Evolutionary conservation across 1,140 invertebrate species (phyloP), one percentile per base, ranked within the genome.

Genomic region (Uloborus diversus): DNA sequence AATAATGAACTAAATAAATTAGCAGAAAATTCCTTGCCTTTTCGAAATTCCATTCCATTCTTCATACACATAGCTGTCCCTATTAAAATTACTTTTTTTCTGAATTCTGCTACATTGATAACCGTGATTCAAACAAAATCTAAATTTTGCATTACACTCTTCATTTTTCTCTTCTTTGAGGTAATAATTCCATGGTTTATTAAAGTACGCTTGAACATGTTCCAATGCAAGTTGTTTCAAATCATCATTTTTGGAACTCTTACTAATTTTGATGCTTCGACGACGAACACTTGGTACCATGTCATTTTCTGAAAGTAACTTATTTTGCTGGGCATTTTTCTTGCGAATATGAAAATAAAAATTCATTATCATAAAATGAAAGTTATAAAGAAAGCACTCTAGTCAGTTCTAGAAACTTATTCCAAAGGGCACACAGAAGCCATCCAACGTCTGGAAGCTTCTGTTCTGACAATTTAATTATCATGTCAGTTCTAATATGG

Each of bases 141-240:
- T n/a, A 7, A 3, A 13, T 30, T 59, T 59, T 1, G 56, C 7
- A 28, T 14, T 20, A 11, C 3, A 23, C 30, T 7, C 28, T n/a
- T 61, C 28, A 3, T 11, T 9, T 2, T n/a, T n/a, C 30, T 78
- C 56, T 27, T 42, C 33, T 42, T 66, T 78, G 9, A 78, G 37
- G 42, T 78, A 78, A 56, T 33, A 66, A 57, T 78, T 62, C 73
- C 73, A 78, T 7, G 73, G 73, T 23, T 78, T 78, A 3, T 78
- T 59, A 9, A 78, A 53, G 23, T 78, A 78, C 11, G 73, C 73
- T 17, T 33, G 47, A 7, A 62, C 73, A 78, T 78, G 73, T n/a
- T 78, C 73, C 14, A 56, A 14, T 27, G 73, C 73, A 3, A 78
- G 20, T 9, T 53, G 61, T 17, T 78, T 30, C 28, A 78, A 56